Percentiles rank a stretch among this genome's conserved stretches.
These are phyloP conservation scores for Ephialtes manifestator DNA, from an alignment of 2,888 invertebrate species.

Conservation along the genomic window DNA sequence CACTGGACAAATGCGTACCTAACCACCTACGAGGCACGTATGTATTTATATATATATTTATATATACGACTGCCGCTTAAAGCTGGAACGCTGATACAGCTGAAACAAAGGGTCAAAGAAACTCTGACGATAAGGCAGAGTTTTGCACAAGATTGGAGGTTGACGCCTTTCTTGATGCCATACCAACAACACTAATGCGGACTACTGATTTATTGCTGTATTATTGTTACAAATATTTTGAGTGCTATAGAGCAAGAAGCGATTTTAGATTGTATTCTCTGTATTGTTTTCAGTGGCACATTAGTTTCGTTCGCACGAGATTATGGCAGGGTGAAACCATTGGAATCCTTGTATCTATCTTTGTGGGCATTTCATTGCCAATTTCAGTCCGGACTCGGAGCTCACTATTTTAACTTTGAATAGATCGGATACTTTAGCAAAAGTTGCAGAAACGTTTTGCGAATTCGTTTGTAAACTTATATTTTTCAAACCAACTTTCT, in stretches of 20 bases:
- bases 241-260: slow-evolving; percentile 1
- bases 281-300: slow-evolving; percentile 61
- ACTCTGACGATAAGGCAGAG: slow-evolving; percentile 36
- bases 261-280: slow-evolving; percentile 38
- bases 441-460: too few species aligned
- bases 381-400: not conserved
- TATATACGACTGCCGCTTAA: slow-evolving; percentile 9
- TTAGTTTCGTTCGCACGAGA: slow-evolving; percentile 41
- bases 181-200: slow-evolving; percentile 31
- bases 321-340: not conserved
- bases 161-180: slow-evolving; percentile 27
- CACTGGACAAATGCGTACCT: slow-evolving; percentile 70
- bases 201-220: slow-evolving; percentile 24
- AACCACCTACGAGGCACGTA: slow-evolving; percentile 64
- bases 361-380: not conserved
- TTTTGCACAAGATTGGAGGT: slow-evolving; percentile 56
- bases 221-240: slow-evolving; percentile 26
- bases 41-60: not conserved
- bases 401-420: slow-evolving; percentile 7
- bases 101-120: slow-evolving; percentile 65
- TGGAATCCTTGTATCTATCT: not conserved
- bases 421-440: not conserved
- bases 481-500: too few species aligned
- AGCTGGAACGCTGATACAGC: slow-evolving; percentile 11
- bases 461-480: too few species aligned